phyloP scores from a whole-genome alignment of 1,140 invertebrate genomes.

The Stratiolaelaps scimitus region DNA sequence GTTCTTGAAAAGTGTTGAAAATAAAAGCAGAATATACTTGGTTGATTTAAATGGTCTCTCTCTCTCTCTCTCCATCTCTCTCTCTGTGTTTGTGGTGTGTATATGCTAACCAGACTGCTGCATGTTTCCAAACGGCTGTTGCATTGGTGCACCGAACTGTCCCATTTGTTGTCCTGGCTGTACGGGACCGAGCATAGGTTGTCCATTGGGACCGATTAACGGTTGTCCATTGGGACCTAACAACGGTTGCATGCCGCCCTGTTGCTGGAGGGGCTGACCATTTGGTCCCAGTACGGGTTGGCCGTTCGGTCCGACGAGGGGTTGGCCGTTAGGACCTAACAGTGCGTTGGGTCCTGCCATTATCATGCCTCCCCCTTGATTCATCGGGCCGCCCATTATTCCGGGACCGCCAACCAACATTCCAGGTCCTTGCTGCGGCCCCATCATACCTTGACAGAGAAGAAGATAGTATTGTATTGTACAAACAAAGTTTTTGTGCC shows the following conservation, averaged over 20 bases:
- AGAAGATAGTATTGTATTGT: too few relatives aligned
- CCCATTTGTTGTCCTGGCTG: slow-evolving; percentile 28
- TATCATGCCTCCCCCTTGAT: not conserved
- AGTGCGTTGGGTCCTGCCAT: slow-evolving; percentile 1
- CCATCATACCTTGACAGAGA: slow-evolving; percentile 13
- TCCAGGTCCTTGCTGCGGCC: slow-evolving; percentile 7
- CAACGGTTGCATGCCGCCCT: too few relatives aligned
- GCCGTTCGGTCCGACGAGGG: slow-evolving; percentile 1
- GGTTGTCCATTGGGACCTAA: slow-evolving; percentile 7
- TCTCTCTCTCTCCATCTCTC: too few relatives aligned
- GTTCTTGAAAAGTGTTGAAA: not conserved
- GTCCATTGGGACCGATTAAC: slow-evolving; percentile 1
- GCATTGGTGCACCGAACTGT: slow-evolving; percentile 18
- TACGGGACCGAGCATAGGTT: slow-evolving; percentile 8
- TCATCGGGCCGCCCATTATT: not conserved
- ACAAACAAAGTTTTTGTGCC: too few relatives aligned
- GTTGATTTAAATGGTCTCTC: too few relatives aligned
- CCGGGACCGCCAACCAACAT: slow-evolving; percentile 12
- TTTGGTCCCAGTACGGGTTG: slow-evolving; percentile 25
- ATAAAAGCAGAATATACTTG: not conserved
- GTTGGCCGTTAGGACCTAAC: slow-evolving; percentile 22
- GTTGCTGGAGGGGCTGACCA: not conserved
- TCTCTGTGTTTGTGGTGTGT: too few relatives aligned
- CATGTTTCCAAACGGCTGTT: slow-evolving; percentile 29
- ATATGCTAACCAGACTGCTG: slow-evolving; percentile 3